A percentile compares a stretch with the other conserved stretches of the same genome.
These are phyloP conservation scores for Phyllopteryx taeniolatus DNA, from an alignment of 2,113 vertebrate species.

Conservation along the genomic window DNA sequence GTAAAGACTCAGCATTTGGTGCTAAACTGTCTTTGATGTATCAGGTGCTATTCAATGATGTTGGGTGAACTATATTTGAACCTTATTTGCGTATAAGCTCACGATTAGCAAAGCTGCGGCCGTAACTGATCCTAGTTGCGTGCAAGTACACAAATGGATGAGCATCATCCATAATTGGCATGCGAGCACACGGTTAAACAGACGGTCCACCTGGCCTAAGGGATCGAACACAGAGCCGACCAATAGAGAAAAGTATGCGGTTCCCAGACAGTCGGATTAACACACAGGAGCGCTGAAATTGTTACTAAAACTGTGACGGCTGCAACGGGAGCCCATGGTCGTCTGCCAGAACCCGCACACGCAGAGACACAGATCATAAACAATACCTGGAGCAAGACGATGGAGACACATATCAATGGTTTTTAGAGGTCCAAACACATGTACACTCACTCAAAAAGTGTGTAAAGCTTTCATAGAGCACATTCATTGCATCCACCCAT, in stretches of 20 bases:
- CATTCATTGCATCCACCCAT: not conserved
- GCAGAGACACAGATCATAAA: constrained; percentile 7
- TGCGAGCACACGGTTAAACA: constrained; percentile 25
- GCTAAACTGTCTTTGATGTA: constrained; percentile 15
- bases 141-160: constrained; percentile 18
- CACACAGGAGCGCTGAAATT: constrained; percentile 43
- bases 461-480: not conserved
- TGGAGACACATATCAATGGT: constrained; percentile 6
- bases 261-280: constrained; percentile 50
- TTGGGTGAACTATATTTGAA: constrained; percentile 43
- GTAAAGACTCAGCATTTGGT: not conserved
- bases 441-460: constrained; percentile 11
- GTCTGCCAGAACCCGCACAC: constrained; percentile 12
- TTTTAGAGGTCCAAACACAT: constrained; percentile 2
- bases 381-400: not conserved
- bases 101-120: constrained; percentile 21
- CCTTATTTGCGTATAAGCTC: constrained; percentile 32
- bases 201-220: constrained; percentile 37
- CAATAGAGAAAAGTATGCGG: constrained; percentile 13
- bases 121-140: constrained; percentile 32
- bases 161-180: constrained; percentile 30
- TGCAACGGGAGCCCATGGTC: constrained; percentile 46
- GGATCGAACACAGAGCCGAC: constrained; percentile 1
- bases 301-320: constrained; percentile 40
- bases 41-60: constrained; percentile 7